Conservation (phyloP, 2,797 vertebrate species). For the Sebastes taczanowskii region DNA sequence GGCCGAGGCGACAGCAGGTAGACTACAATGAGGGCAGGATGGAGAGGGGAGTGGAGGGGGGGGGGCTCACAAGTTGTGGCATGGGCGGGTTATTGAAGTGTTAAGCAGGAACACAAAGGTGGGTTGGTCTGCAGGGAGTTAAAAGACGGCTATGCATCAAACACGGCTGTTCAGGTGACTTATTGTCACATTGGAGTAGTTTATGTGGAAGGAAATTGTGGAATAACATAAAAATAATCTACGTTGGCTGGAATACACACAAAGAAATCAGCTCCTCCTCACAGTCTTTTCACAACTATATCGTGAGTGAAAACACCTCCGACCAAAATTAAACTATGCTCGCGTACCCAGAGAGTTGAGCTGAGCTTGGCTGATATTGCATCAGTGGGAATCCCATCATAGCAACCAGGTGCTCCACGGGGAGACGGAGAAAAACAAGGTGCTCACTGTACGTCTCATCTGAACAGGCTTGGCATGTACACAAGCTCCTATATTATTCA, state of each 20-base stretch:
- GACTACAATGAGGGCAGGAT: constrained; percentile 45
- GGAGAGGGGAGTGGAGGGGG: background rate
- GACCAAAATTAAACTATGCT: constrained; percentile 19
- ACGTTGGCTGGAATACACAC: background rate
- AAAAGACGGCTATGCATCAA: constrained; percentile 14
- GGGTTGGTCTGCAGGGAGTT: constrained; percentile 29
- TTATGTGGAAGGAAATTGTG: background rate
- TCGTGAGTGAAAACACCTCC: constrained; percentile 18
- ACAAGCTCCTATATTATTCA: background rate
- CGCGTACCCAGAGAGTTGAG: constrained; percentile 50
- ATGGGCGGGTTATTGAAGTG: constrained; percentile 51
- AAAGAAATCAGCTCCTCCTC: background rate
- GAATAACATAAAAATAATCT: background rate
- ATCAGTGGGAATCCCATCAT: constrained; percentile 74
- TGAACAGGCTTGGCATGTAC: background rate
- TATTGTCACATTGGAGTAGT: background rate
- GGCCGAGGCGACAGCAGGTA: constrained; percentile 58
- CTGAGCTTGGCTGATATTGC: constrained; percentile 70
- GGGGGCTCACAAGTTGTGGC: constrained; percentile 38
- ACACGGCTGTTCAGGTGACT: background rate
- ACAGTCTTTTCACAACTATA: background rate
- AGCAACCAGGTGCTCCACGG: constrained; percentile 64
- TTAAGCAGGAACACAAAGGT: constrained; percentile 56
- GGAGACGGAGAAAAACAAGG: constrained; percentile 52
- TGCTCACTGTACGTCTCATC: background rate